Conservation (phyloP, 2,888 invertebrate species). For the Agriopis aurantiaria region DNA sequence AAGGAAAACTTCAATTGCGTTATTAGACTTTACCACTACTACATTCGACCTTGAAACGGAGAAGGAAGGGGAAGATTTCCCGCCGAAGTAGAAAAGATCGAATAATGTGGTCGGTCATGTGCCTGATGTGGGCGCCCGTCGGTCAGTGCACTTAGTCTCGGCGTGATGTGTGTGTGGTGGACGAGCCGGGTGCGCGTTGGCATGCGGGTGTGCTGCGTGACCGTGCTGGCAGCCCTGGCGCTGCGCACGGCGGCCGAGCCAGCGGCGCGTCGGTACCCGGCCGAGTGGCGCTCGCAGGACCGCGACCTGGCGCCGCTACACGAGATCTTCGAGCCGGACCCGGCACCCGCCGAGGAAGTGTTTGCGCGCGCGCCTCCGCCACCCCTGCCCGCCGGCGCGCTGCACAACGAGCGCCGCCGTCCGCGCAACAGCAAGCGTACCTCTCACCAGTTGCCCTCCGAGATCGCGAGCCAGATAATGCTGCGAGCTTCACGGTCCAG, state of each 20-base stretch:
- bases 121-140: constrained; percentile 70
- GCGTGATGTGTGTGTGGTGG: constrained; percentile 74
- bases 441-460: constrained; percentile 78
- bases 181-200: constrained; percentile 68
- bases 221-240: constrained; percentile 78
- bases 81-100: constrained; percentile 52
- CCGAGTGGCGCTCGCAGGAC: constrained; percentile 64
- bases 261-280: constrained; percentile 71
- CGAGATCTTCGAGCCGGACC: constrained; percentile 76
- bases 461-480: constrained; percentile 92
- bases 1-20: constrained; percentile 2
- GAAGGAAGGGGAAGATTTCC: constrained; percentile 43
- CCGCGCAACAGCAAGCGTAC: constrained; percentile 71
- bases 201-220: constrained; percentile 81
- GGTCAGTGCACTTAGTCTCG: constrained; percentile 77
- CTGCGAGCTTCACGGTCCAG: constrained; percentile 91
- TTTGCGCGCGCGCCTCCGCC: constrained; percentile 62
- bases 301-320: constrained; percentile 71
- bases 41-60: constrained; percentile 53
- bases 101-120: constrained; percentile 82
- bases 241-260: constrained; percentile 76
- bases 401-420: constrained; percentile 73
- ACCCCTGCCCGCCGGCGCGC: constrained; percentile 63
- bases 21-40: constrained; percentile 2
- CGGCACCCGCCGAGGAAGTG: constrained; percentile 54